These are phyloP conservation scores for Atta texana DNA, from an alignment of 1,140 invertebrate species.

Conservation along the genomic window DNA sequence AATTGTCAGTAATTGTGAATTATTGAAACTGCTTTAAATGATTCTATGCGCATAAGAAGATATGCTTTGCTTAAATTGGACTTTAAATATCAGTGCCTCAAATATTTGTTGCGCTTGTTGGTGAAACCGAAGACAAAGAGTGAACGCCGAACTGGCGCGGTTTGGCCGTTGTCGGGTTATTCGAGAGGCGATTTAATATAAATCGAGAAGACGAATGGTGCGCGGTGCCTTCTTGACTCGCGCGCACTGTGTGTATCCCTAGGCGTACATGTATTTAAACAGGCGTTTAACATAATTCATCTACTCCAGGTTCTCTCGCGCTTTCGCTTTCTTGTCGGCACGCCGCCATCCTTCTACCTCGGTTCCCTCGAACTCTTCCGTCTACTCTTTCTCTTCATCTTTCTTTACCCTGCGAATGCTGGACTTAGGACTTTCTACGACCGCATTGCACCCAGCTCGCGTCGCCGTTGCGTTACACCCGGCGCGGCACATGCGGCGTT, in stretches of 20 bases:
- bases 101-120: conserved; percentile 19
- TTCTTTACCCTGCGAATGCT: conserved; percentile 29
- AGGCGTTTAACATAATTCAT: conserved; percentile 86
- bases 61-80: neutral
- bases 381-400: conserved; percentile 36
- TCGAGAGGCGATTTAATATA: conserved; percentile 82
- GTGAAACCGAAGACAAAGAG: conserved; percentile 39
- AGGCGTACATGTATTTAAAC: conserved; percentile 85
- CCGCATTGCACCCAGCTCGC: conserved; percentile 25
- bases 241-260: conserved; percentile 78
- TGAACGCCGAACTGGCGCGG: conserved; percentile 49
- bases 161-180: conserved; percentile 75
- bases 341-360: conserved; percentile 21
- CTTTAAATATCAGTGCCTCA: conserved; percentile 15
- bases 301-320: conserved; percentile 70
- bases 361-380: conserved; percentile 27
- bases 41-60: neutral
- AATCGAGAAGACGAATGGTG: conserved; percentile 85
- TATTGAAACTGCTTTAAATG: neutral
- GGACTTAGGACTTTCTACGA: conserved; percentile 52
- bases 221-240: conserved; percentile 78
- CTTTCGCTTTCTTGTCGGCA: conserved; percentile 36
- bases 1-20: neutral
- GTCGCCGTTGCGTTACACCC: conserved; percentile 23
- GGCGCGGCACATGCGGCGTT: neutral